A percentile compares a stretch with the other conserved stretches of the same genome.
These are phyloP conservation scores for Poeciliopsis paucimaculata DNA, from an alignment of 2,797 vertebrate genomes.

Conservation along the genomic window DNA sequence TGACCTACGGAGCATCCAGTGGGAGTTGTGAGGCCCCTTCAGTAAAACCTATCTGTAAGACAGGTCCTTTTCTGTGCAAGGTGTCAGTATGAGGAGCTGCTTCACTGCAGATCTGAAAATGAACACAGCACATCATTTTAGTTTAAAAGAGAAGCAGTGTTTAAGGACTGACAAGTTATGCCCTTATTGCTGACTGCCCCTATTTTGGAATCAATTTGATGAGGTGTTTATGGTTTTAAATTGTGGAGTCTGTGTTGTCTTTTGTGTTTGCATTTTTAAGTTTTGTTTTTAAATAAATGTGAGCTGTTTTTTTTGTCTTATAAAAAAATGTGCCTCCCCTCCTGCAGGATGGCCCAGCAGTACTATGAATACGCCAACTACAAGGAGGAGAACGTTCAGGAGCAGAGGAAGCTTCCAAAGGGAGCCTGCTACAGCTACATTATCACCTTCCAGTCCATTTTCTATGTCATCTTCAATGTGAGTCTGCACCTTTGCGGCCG, in stretches of 20 bases:
- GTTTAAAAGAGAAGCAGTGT: not conserved
- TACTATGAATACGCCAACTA: slow-evolving; percentile 93
- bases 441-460: slow-evolving; percentile 89
- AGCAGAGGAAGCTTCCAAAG: slow-evolving; percentile 82
- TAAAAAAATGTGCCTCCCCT: not conserved
- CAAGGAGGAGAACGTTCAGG: slow-evolving; percentile 88
- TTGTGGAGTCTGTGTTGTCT: not conserved
- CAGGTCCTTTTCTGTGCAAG: not conserved
- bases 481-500: slow-evolving; percentile 55
- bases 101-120: not conserved
- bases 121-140: not conserved
- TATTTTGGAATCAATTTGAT: not conserved
- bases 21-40: not conserved
- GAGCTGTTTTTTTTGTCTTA: not conserved
- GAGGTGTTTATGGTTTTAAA: not conserved
- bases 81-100: not conserved
- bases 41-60: not conserved
- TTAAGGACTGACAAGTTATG: not conserved
- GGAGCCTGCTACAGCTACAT: slow-evolving; percentile 87
- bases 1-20: not conserved
- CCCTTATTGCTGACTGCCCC: not conserved
- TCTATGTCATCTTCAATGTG: slow-evolving; percentile 89
- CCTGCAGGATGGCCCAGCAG: slow-evolving; percentile 93
- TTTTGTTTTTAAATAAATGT: not conserved
- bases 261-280: not conserved